Conservation (phyloP, 2,888 invertebrate genomes). For the Pseudanteris insignis region DNA sequence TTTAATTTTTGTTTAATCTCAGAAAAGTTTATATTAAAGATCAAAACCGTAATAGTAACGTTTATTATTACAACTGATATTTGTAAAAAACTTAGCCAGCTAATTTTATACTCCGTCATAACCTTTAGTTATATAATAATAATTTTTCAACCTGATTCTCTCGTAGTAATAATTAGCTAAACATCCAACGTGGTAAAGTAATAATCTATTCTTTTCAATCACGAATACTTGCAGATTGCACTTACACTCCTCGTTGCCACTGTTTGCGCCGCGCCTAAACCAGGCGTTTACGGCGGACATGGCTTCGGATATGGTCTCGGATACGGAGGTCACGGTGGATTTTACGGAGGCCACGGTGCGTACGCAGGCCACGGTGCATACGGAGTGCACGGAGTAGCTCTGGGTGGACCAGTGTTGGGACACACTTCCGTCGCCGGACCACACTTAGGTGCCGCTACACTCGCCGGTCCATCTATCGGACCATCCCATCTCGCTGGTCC, state of each 20-base stretch:
- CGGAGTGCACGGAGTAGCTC: slow-evolving; percentile 55
- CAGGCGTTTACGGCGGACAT: slow-evolving; percentile 33
- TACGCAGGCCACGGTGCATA: slow-evolving; percentile 45
- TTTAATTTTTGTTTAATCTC: too few relatives aligned
- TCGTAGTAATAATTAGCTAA: too few relatives aligned
- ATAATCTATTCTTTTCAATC: too few relatives aligned
- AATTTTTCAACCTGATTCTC: too few relatives aligned
- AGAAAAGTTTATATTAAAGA: too few relatives aligned
- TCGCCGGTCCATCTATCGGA: slow-evolving; percentile 60
- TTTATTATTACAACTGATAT: too few relatives aligned
- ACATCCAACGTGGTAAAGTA: too few relatives aligned
- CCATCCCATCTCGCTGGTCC: slow-evolving; percentile 59
- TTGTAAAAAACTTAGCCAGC: too few relatives aligned
- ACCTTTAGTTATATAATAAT: too few relatives aligned
- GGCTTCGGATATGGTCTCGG: slow-evolving; percentile 46
- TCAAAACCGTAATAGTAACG: too few relatives aligned
- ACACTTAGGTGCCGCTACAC: slow-evolving; percentile 53
- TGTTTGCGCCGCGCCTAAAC: slow-evolving; percentile 45
- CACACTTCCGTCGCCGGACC: slow-evolving; percentile 57
- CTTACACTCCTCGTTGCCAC: slow-evolving; percentile 53
- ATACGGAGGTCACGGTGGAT: slow-evolving; percentile 47
- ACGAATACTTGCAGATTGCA: slow-evolving; percentile 53
- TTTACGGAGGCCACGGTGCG: slow-evolving; percentile 44
- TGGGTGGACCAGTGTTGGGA: slow-evolving; percentile 58
- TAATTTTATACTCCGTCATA: too few relatives aligned